Evolutionary conservation across 1,140 invertebrate species (phyloP), one percentile per base, ranked within the genome.

Genomic region (Tribolium madens): DNA sequence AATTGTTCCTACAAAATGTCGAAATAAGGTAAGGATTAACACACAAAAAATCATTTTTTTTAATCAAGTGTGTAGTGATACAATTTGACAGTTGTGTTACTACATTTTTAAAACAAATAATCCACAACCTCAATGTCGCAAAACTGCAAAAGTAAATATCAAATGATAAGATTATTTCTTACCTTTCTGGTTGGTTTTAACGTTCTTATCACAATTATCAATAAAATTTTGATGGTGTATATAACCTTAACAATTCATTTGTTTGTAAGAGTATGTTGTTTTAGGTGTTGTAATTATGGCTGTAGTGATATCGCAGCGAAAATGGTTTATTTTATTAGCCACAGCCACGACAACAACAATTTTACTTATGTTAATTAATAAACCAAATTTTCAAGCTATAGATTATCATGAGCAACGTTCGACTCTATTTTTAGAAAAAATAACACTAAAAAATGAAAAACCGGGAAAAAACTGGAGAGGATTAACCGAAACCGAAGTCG

Each of bases 231-330:
- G n/a, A n/a, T n/a, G n/a, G n/a, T n/a, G n/a, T n/a, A n/a, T n/a
- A n/a, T n/a, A n/a, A n/a, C n/a, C n/a, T n/a, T n/a, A n/a, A n/a
- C n/a, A n/a, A n/a, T n/a, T n/a, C n/a, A 31, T 31, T 42, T 42
- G 7, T 10, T 4, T 42, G 18, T 12, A 26, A 17, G 2, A 13
- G 1, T 12, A 13, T 13, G 2, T 15, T 2, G 3, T 64, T 64
- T 64, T 12, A 64, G 57, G 57, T 64, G 1, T 12, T 64, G 57
- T 64, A 64, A 64, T 15, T 31, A 64, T 64, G 57, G 57, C 18
- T 7, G 14, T 18, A 60, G 18, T 36, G n/a, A 42, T 42, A 42
- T 42, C 26, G n/a, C 21, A 15, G n/a, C 21, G 26, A 64, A 64
- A 36, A 64, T 64, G 57, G 57, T 64, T 64, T 26, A 21, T 50